Evolutionary conservation across 2,888 invertebrate genomes (phyloP), one percentile per base, ranked within the genome.

Genomic region (Drosophila mayaguana): DNA sequence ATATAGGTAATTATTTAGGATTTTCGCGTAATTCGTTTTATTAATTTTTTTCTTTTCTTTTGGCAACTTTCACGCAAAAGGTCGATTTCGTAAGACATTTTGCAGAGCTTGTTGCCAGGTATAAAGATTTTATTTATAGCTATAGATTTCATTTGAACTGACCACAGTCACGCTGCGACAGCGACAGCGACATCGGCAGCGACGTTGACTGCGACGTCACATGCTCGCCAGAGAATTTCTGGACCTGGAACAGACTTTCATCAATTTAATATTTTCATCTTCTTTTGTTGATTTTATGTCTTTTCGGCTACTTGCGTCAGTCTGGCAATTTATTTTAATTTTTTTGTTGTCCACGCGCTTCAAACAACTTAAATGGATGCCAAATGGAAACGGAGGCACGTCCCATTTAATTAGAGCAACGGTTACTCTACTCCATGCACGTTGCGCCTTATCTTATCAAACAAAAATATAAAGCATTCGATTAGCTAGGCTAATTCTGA

Each of bases 371-470:
- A 45, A 56, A 48, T 36, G 54, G 43, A 53, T 62, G 50, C 32
- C 1, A 55, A 71, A 65, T 83, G 60, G 55, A 72, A 87, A 72
- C 67, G 83, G 81, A 88, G 84, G 84, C 84, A 83, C 84, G 84
- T 84, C 83, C 76, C 69, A 46, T 55, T 72, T 72, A 88, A 88
- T 83, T 80, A 65, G 66, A 68, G 62, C 63, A 67, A 25, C 56
- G 53, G 28, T 55, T 68, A 64, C 72, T 63, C 68, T 67, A 54
- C 66, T 34, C 45, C 46, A 57, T 28, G 65, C 83, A 88, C 88
- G 88, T 88, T 67, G 60, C 40, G 40, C 48, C 34, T 83, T 83
- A 83, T 83, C 88, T 88, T 80, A 88, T 83, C 86, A 34, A 20
- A 8, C 38, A 25, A 20, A 67, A 22, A 22, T 60, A 51, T 40